Evolutionary conservation across 2,797 vertebrate species (phyloP), one percentile per base, ranked within the genome.

Genomic region (Poecile montanus): DNA sequence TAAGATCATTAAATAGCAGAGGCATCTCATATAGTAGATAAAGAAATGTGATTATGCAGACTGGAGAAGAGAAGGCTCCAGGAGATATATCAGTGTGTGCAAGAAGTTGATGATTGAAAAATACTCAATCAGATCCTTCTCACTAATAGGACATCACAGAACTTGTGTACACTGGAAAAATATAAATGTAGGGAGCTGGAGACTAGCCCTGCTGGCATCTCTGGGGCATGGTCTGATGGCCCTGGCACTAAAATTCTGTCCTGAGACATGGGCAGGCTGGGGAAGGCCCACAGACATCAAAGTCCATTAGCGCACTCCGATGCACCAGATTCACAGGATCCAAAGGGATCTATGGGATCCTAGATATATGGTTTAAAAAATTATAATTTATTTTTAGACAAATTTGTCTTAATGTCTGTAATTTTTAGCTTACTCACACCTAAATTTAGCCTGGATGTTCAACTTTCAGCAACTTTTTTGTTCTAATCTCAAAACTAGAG

Each of bases 321-420:
- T 44, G 3, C 13, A 13, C n/a, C 32, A 23, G 21, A 29, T 38
- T 4, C 0, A 0, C 29, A 10, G 16, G 10, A 62, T 44, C 25
- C 36, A 36, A 36, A 9, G 36, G 36, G 36, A 36, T 36, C 36
- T 8, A 36, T 36, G 36, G 36, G 36, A 36, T 36, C 36, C 17
- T 54, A 47, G 38, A 66, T 10, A 74, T 25, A 3, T 38, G 15
- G 8, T 70, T 70, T 45, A 4, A 5, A 17, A 23, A 15, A 36
- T 27, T 3, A 44, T 44, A 11, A 45, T 60, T 77, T 50, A 4
- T 16, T 89, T 84, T 89, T 70, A 62, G 29, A 67, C 9, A 65
- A 34, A 14, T 44, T 74, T 68, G 3, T n/a, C 22, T 40, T 63
- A 81, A 44, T 40, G 1, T 25, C 19, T 67, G 4, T 68, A 56